Evolutionary conservation across 2,888 invertebrate species (phyloP).

Genomic region (Standfussiana lucernea): DNA sequence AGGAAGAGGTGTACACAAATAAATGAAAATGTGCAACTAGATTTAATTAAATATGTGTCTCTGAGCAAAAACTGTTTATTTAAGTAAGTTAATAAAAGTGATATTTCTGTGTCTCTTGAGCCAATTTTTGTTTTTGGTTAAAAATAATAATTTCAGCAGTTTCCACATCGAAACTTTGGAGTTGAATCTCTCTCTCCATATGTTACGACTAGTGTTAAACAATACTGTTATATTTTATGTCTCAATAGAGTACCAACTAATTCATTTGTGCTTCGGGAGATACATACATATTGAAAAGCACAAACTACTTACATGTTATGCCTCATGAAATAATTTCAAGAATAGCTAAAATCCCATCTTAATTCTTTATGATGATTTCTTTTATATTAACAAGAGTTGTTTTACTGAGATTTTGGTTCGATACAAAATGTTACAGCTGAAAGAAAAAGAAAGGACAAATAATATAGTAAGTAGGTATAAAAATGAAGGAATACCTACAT

Average conservation of each 20-base stretch:
- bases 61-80: background rate
- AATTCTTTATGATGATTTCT: too few relatives aligned
- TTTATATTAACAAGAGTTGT: too few relatives aligned
- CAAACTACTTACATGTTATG: background rate
- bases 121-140: background rate
- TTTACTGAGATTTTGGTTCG: too few relatives aligned
- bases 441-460: background rate
- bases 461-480: background rate
- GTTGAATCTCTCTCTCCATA: background rate
- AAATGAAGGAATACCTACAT: background rate
- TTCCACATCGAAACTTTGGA: background rate
- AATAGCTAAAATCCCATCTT: too few relatives aligned
- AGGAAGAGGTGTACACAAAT: constrained; percentile 2
- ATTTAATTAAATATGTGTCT: background rate
- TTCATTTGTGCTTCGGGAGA: background rate
- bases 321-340: background rate
- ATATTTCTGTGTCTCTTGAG: background rate
- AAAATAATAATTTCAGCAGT: background rate
- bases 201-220: background rate
- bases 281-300: background rate
- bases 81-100: background rate
- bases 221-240: background rate
- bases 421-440: background rate
- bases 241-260: background rate
- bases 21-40: constrained; percentile 9